A percentile compares a stretch with the other conserved stretches of the same genome.
phyloP scores from a whole-genome alignment of 2,113 vertebrate species.

The Laticauda colubrina region DNA sequence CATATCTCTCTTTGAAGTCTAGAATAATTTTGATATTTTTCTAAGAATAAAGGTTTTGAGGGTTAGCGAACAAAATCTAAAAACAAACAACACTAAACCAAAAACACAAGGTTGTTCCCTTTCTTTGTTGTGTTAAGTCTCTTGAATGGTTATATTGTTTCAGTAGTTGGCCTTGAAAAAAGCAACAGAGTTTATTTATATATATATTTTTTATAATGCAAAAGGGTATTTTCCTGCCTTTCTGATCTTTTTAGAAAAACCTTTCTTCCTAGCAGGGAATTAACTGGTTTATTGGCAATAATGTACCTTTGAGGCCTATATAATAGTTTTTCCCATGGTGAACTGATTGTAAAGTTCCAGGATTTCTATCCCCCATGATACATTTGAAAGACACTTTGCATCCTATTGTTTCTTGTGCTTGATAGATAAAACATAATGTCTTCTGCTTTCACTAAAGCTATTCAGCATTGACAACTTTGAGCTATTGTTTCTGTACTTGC shows the following conservation, averaged over 20 bases:
- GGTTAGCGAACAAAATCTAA: background rate
- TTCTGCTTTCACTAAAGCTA: slow-evolving; percentile 31
- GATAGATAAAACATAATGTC: slow-evolving; percentile 8
- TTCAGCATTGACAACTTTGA: background rate
- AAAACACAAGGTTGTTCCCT: background rate
- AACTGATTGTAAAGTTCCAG: background rate
- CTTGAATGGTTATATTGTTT: background rate
- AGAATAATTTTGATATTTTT: background rate
- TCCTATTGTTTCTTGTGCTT: slow-evolving; percentile 11
- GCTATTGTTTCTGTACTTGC: slow-evolving; percentile 34
- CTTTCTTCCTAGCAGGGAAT: background rate
- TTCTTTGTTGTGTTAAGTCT: background rate
- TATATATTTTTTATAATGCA: slow-evolving; percentile 8
- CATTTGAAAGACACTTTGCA: slow-evolving; percentile 11
- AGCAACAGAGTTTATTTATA: background rate
- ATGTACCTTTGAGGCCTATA: slow-evolving; percentile 12
- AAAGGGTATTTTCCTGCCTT: background rate
- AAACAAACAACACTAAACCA: background rate
- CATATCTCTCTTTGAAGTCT: background rate
- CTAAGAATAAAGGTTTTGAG: background rate
- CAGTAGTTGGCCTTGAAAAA: background rate
- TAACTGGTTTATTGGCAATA: slow-evolving; percentile 23
- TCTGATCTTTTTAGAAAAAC: slow-evolving; percentile 6
- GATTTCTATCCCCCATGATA: slow-evolving; percentile 21
- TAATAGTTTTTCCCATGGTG: slow-evolving; percentile 23